Evolutionary conservation across 2,888 invertebrate species (phyloP), one percentile per base, ranked within the genome.

Genomic region (Blastobasis adustella): DNA sequence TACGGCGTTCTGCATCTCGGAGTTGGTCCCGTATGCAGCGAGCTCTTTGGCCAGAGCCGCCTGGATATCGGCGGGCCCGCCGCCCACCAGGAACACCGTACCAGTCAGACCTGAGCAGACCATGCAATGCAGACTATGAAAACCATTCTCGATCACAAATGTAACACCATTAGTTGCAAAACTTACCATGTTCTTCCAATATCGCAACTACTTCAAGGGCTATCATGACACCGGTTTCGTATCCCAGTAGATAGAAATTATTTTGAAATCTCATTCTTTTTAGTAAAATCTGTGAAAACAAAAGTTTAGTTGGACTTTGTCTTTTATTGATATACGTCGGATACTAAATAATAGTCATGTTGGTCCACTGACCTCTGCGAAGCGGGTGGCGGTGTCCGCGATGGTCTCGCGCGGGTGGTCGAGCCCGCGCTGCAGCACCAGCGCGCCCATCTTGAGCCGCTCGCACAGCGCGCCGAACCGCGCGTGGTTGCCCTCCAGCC

Each of bases 41-140:
- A 80, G 50, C 36, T 73, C 61, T 5, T 65, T 56, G 46, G 73
- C 63, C 0, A 83, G 54, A 0, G 60, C 52, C 0, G 40, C 49
- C 9, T 62, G 47, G 36, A 73, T 62, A 42, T 79, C 76, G 4
- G 66, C 66, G 0, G 81, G 82, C 4, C 61, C 60, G 1, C 61
- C 62, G 2, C 83, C 82, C 7, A 81, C 46, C 49, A 76, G 79
- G 54, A 69, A 83, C 3, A 83, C 65, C 0, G 73, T 79, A 4
- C 82, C 82, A 3, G 54, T 67, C 6, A 70, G 51, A 52, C 76
- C 82, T 82, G 59, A 49, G 58, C 59, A 51, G n/a, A 23, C 43
- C 1, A 1, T 42, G 5, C 10, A 4, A 36, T 7, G 9, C 2
- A 4, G 41, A 6, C 9, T 40, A 9, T 40, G 1, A 40, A 9